Evolutionary conservation across 37 sponge, comb jelly and placozoan species (phyloP), one percentile per base, ranked within the genome.

Genomic region (Lycopodina hypogea): DNA sequence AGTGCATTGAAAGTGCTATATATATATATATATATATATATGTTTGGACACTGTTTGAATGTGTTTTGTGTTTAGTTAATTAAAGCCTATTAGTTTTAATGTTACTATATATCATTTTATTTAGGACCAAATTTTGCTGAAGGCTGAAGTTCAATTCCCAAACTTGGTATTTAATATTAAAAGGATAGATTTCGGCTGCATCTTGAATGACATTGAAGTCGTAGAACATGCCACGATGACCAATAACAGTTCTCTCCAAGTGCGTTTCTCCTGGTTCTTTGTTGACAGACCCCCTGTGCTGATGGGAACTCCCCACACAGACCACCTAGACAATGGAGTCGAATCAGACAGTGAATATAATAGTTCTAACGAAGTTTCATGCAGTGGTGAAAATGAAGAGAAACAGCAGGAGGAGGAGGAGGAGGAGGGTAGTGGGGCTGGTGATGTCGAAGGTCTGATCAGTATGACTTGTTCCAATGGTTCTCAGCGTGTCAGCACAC

Each of bases 181-280:
- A 22, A 80, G 80, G 74, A 71, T 98, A 56, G 94, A 98, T 17
- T 98, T 98, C 83, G 99, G 96, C 19, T 86, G 94, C 59, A 90
- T 98, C 53, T 83, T 98, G 62, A 95, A 98, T 72, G 94, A 98
- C 81, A 98, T 96, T n/a, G 99, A 98, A 78, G 81, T 62, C 3
- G 72, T 84, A 14, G 61, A 72, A 34, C 80, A 56, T n/a, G 55
- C 95, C 35, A 90, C 76, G 12, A 81, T 94, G 72, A 90, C 88
- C 37, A 98, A 98, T 82, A 88, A 79, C 50, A 88, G 92, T 36
- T 93, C 94, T 21, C 82, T 95, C 17, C 79, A 78, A 21, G 96
- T 98, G 9, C 63, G 76, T 41, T 98, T 90, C 80, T 56, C 53
- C 40, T 98, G 99, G 99, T 93, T 64, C 65, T 98, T 98, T 84